These are phyloP conservation scores for Graphium colonna DNA, from an alignment of 2,888 invertebrate species.

Conservation along the genomic window DNA sequence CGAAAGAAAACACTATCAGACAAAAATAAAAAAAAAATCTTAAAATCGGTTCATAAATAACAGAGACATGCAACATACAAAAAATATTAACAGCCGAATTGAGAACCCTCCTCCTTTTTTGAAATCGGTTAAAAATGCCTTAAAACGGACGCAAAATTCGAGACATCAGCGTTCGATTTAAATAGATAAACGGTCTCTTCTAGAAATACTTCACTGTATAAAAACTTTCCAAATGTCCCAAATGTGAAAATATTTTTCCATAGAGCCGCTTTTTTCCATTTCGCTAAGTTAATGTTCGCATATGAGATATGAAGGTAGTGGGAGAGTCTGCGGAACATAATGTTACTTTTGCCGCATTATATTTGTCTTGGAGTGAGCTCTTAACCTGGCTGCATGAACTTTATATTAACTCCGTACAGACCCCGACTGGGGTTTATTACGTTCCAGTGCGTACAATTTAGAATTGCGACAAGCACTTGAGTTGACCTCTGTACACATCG, in stretches of 20 bases:
- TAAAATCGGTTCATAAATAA: too few species aligned
- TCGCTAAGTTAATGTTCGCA: constrained; percentile 14
- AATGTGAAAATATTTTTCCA: not conserved
- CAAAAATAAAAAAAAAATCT: too few species aligned
- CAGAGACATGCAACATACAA: too few species aligned
- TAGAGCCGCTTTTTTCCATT: constrained; percentile 9
- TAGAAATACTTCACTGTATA: not conserved
- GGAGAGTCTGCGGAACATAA: constrained; percentile 12
- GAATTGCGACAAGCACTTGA: not conserved
- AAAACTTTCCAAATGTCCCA: not conserved
- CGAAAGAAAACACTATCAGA: too few species aligned
- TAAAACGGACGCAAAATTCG: too few species aligned
- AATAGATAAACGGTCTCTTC: not conserved
- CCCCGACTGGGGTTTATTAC: not conserved
- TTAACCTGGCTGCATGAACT: constrained; percentile 23
- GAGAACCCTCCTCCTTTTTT: too few species aligned
- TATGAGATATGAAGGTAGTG: constrained; percentile 13
- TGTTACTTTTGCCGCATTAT: constrained; percentile 17
- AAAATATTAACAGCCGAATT: too few species aligned
- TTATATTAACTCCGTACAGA: constrained; percentile 16
- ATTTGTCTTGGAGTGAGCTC: constrained; percentile 20
- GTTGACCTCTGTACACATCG: not conserved
- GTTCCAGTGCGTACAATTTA: not conserved
- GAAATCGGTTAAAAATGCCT: too few species aligned
- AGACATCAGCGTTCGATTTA: too few species aligned